Base-by-base conservation (phyloP, 1,140 invertebrate genomes). In the Medauroidea extradentata region DNA sequence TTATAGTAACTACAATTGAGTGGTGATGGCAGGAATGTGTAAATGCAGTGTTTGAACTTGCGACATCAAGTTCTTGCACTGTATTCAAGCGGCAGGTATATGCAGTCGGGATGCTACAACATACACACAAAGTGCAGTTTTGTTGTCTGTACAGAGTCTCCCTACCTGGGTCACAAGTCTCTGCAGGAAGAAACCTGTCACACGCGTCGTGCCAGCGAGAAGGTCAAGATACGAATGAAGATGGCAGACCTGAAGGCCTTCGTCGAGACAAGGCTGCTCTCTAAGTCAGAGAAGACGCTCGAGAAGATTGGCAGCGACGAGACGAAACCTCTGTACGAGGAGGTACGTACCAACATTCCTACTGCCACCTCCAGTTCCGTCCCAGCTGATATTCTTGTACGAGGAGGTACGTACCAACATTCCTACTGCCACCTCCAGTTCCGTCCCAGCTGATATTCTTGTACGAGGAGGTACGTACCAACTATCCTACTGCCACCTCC, bases 221-320 rank as follows among this genome's bases (percentile, higher is more conserved):
- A 91, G 74, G 80, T 82, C 23, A 90, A 90, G 71, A 88, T 86
- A 46, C 83, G 87, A 70, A 91, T 92, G 82, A 94, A 94, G 80
- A 93, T 95, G 83, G 86, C 89, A 2, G 92, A 94, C 71, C 75
- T 95, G 4, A 88, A 88, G 73, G 86, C 89, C 2, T 94, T 95
- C 68, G 91, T 95, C 1, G 93, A 94, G 73, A 93, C 90, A 1
- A 94, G 94, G 74, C 76, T 95, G 58, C 79, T 94, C 43, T 94
- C 91, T 0, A 92, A 93, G 73, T 94, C 92, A 3, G 92, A 95
- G 66, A 93, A 92, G 75, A 88, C 90, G 49, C 75, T 94, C 60
- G 91, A 94, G 75, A 93, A 91, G 81, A 90, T 94, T 71, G 90
- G 88, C 53, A 88, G 90, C 49, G 86, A 85, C 63, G 71, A 81